Percentiles rank a stretch among this genome's conserved stretches.
These are phyloP conservation scores for Porites lutea DNA, from an alignment of 64 coral and sea anemone genomes.

Conservation along the genomic window DNA sequence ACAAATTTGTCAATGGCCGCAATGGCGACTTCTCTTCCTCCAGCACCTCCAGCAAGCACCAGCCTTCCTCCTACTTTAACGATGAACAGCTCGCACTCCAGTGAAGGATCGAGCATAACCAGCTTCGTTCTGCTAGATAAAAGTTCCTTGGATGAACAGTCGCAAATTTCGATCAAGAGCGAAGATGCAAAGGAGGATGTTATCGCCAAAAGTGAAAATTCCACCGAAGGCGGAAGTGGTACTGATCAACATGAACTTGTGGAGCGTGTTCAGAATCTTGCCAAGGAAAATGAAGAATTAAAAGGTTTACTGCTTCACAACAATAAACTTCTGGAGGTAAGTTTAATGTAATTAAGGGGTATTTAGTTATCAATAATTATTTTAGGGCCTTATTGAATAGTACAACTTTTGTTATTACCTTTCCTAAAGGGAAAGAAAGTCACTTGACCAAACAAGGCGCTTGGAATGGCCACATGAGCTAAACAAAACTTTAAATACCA, in stretches of 20 bases:
- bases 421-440: too few relatives aligned
- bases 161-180: neutral
- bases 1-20: neutral
- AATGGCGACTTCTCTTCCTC: neutral
- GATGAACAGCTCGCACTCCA: conserved; percentile 21
- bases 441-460: too few relatives aligned
- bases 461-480: too few relatives aligned
- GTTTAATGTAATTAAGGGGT: neutral
- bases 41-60: neutral
- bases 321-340: conserved; percentile 58
- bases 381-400: neutral
- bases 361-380: neutral
- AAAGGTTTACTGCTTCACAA: conserved; percentile 42
- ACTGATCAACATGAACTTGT: neutral
- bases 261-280: conserved; percentile 1
- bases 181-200: neutral
- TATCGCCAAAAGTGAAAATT: conserved; percentile 8
- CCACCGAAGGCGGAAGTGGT: neutral
- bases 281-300: conserved; percentile 66
- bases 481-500: too few relatives aligned
- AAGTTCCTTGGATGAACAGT: neutral
- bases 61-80: neutral
- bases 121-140: conserved; percentile 16
- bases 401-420: too few relatives aligned
- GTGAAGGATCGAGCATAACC: neutral